These are phyloP conservation scores for Bufo gargarizans DNA, from an alignment of 2,113 vertebrate species.

Conservation along the genomic window DNA sequence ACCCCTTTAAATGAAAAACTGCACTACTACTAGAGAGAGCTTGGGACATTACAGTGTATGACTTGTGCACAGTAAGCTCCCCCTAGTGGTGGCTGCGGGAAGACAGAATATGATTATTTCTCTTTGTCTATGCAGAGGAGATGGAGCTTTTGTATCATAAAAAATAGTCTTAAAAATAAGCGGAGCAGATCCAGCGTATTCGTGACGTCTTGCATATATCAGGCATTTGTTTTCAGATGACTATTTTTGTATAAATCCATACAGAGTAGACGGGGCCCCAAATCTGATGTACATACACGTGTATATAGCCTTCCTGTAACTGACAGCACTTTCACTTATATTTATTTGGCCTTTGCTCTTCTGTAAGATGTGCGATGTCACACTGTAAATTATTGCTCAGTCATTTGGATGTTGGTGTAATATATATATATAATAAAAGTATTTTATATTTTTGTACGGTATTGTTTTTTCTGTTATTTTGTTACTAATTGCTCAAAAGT, in stretches of 20 bases:
- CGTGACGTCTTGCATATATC: not conserved
- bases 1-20: too few relatives aligned
- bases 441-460: slow-evolving; percentile 42
- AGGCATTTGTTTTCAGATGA: not conserved
- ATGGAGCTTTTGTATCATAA: too few relatives aligned
- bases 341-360: slow-evolving; percentile 9
- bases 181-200: too few relatives aligned
- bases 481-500: not conserved
- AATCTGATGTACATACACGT: not conserved
- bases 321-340: slow-evolving; percentile 18
- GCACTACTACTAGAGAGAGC: too few relatives aligned
- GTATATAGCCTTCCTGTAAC: not conserved
- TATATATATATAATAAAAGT: slow-evolving; percentile 32
- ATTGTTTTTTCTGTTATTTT: not conserved
- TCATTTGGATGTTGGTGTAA: not conserved
- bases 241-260: not conserved
- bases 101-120: too few relatives aligned
- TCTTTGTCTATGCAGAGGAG: too few relatives aligned
- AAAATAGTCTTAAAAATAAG: too few relatives aligned
- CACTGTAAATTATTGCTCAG: not conserved
- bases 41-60: too few relatives aligned
- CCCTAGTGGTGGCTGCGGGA: too few relatives aligned
- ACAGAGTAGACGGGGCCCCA: not conserved
- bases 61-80: too few relatives aligned
- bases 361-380: not conserved